Evolutionary conservation across 92 coral and sea anemone genomes (phyloP), one percentile per base, ranked within the genome.

Genomic region (Heliopora coerulea): DNA sequence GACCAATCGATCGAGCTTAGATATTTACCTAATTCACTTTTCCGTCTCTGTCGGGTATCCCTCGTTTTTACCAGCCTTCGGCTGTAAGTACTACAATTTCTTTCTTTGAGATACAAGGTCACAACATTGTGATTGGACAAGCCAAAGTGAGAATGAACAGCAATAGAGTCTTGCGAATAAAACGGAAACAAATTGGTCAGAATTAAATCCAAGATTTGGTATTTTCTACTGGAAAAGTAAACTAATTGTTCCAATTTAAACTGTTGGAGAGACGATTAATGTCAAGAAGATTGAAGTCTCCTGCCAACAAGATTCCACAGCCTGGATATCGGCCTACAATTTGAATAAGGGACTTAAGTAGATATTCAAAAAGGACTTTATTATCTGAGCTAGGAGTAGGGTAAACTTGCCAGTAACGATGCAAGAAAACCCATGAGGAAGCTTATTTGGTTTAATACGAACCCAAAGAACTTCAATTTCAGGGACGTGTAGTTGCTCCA

Each of bases 221-320:
- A n/a, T n/a, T n/a, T n/a, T 54, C 78, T 23, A 8, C 82, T 74
- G 0, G 86, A 58, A 41, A 52, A 62, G 63, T 79, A 57, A 23
- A 85, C 79, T 17, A 80, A 78, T 62, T 80, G 82, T 50, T 81
- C 80, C 34, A 80, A 60, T 57, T 58, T 58, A 25, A 58, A 58
- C 42, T 37, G 42, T 37, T 11, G 6, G 11, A 37, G 11, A 37
- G 42, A 11, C 42, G 42, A 37, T 37, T 11, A 37, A 37, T 11
- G 4, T 37, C 11, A 11, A 37, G 42, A 37, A 4, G 42, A 11
- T 37, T 37, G 11, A 37, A 37, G 11, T 37, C 42, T 4, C 42
- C 42, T 4, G 42, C 42, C 42, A 37, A 11, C 42, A 37, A 37
- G 42, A 37, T 37, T 11, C 42, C 42, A 11, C 42, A 37, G 42